These are phyloP conservation scores for Tinamus major DNA, from an alignment of 2,797 vertebrate genomes.

Conservation along the genomic window DNA sequence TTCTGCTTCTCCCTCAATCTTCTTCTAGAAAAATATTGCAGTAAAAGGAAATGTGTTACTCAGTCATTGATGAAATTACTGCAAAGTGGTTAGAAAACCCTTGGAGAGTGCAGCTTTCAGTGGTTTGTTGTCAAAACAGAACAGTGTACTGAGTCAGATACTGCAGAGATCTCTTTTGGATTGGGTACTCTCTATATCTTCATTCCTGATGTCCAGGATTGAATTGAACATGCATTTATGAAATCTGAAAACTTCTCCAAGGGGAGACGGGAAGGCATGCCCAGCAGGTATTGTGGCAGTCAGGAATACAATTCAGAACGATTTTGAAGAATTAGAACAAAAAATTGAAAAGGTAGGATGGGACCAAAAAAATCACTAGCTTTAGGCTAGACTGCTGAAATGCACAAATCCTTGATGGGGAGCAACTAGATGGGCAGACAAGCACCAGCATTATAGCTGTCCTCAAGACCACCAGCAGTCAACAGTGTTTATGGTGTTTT, in stretches of 20 bases:
- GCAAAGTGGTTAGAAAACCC: neutral
- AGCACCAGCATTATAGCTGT: neutral
- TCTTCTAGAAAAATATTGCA: neutral
- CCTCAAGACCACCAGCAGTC: neutral
- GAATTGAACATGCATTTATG: neutral
- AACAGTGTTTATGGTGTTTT: neutral
- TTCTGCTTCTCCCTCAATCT: fast-evolving
- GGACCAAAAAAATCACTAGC: neutral
- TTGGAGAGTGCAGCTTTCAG: neutral
- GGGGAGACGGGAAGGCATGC: neutral
- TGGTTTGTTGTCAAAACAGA: neutral
- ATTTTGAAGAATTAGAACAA: neutral
- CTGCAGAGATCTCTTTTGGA: neutral
- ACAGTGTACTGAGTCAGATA: neutral
- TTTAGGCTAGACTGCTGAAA: neutral
- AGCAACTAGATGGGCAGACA: neutral
- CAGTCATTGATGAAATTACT: neutral
- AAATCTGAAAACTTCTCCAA: neutral
- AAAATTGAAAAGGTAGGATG: neutral
- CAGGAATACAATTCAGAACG: neutral
- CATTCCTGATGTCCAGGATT: neutral
- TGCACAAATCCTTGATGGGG: neutral
- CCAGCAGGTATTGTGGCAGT: neutral
- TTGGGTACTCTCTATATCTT: neutral
- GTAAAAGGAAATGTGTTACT: neutral